Percentiles rank a stretch among this genome's conserved stretches.
These are phyloP conservation scores for Dicranocentrus wangi DNA, from an alignment of 2,888 invertebrate genomes.

Conservation along the genomic window DNA sequence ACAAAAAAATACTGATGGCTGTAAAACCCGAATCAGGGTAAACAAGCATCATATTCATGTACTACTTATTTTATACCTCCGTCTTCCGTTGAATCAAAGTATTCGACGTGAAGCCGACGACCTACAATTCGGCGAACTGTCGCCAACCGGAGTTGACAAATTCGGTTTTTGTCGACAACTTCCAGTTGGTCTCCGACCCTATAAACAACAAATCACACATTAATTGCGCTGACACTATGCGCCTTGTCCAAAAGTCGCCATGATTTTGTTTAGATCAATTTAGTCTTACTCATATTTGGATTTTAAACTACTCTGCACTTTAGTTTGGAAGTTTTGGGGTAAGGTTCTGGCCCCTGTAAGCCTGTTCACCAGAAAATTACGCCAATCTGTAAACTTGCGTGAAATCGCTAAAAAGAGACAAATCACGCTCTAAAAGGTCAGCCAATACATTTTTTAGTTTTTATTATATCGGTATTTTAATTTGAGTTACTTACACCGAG, in stretches of 20 bases:
- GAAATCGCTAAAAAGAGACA: slow-evolving; percentile 81
- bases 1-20: no score
- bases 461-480: no score
- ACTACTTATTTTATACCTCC: slow-evolving; percentile 61
- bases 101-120: slow-evolving; percentile 91
- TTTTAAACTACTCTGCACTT: slow-evolving; percentile 88
- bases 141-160: slow-evolving; percentile 91
- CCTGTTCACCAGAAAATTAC: slow-evolving; percentile 92
- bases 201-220: no score
- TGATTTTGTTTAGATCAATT: no score
- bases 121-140: slow-evolving; percentile 92
- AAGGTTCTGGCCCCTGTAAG: slow-evolving; percentile 95
- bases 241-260: no score
- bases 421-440: no score
- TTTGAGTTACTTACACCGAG: slow-evolving; percentile 82
- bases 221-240: no score
- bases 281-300: slow-evolving; percentile 81
- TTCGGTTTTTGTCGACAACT: slow-evolving; percentile 96
- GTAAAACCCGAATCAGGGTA: background rate
- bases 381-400: slow-evolving; percentile 96
- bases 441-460: slow-evolving; percentile 64
- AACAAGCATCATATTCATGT: no score
- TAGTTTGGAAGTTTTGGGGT: slow-evolving; percentile 92
- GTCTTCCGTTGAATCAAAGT: slow-evolving; percentile 83
- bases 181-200: slow-evolving; percentile 89